A percentile compares a stretch with the other conserved stretches of the same genome.
phyloP scores from a whole-genome alignment of 2,797 vertebrate species.

The Tokudaia muenninki region DNA sequence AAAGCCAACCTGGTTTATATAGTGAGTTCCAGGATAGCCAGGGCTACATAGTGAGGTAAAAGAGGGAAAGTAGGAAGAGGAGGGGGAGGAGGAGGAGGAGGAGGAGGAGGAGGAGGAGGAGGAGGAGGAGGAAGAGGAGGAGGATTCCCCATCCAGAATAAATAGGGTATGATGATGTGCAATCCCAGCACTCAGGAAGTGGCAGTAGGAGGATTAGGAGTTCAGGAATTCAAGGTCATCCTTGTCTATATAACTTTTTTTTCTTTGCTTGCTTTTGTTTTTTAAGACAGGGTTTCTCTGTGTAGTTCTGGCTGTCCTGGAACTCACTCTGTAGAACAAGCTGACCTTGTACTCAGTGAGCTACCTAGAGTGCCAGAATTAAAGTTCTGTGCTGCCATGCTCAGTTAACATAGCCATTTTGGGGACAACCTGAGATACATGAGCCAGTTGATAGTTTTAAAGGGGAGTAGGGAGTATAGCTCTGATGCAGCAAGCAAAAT shows the following conservation, averaged over 20 bases:
- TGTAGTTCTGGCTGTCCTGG: not conserved
- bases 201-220: not conserved
- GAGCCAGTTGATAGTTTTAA: not conserved
- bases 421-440: not conserved
- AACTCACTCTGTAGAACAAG: not conserved
- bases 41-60: not conserved
- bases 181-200: not conserved
- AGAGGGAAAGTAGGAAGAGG: not conserved
- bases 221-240: not conserved
- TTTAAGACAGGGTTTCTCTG: not conserved
- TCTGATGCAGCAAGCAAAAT: not conserved
- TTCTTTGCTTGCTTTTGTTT: not conserved
- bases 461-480: not conserved
- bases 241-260: not conserved
- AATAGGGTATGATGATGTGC: not conserved
- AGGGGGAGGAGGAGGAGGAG: not conserved
- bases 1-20: not conserved
- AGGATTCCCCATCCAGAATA: not conserved
- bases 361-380: not conserved
- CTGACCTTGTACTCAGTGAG: not conserved
- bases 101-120: not conserved
- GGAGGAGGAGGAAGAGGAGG: not conserved
- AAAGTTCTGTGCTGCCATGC: not conserved
- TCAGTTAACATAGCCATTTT: not conserved
- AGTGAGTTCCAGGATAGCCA: not conserved